Evolutionary conservation across 1,140 invertebrate genomes (phyloP).

Genomic region (Mycetomoellerius zeteki): DNA sequence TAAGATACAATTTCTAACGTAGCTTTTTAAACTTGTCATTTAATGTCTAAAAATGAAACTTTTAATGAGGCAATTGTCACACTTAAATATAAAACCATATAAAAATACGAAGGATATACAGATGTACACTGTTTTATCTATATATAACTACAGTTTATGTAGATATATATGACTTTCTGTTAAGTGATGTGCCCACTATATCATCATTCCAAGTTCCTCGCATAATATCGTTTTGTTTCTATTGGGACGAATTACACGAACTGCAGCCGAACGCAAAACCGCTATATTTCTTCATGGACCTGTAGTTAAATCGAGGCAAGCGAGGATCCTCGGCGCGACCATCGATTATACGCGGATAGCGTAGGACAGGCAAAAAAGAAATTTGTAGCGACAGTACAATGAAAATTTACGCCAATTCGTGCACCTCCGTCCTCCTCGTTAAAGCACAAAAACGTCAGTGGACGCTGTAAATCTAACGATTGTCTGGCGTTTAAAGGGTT

Average conservation of each 20-base stretch:
- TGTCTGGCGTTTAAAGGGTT: conserved; percentile 60
- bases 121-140: no score
- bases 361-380: conserved; percentile 1
- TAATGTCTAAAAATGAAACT: background rate
- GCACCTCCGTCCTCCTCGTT: conserved; percentile 39
- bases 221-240: conserved; percentile 19
- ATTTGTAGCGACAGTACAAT: conserved; percentile 65
- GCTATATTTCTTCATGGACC: conserved; percentile 58
- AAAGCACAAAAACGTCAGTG: conserved; percentile 68
- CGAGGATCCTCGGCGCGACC: conserved; percentile 50
- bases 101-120: background rate
- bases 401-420: conserved; percentile 69
- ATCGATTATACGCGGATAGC: conserved; percentile 66
- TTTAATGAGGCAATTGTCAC: background rate
- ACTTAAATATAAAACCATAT: background rate
- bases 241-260: conserved; percentile 20
- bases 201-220: conserved; percentile 25
- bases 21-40: background rate
- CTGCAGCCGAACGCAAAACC: background rate
- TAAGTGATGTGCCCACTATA: background rate
- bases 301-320: conserved; percentile 48
- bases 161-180: background rate
- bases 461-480: conserved; percentile 58
- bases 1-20: background rate
- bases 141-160: conserved; percentile 19